Conservation (phyloP, 2,888 invertebrate genomes). For the Phalera bucephala region DNA sequence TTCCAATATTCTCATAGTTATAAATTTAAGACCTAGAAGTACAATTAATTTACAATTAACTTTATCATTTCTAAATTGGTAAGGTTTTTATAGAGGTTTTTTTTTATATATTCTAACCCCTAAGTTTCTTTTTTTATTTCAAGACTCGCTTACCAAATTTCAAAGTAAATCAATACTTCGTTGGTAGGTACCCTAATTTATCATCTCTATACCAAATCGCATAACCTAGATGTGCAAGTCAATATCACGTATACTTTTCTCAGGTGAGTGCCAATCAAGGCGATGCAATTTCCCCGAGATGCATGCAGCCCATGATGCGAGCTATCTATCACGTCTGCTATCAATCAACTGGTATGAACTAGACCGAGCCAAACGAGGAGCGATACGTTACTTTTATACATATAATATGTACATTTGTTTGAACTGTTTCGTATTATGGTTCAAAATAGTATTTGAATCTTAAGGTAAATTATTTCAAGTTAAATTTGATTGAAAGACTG, state of each 20-base stretch:
- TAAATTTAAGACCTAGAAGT: no score
- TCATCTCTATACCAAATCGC: slow-evolving; percentile 7
- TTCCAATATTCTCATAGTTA: no score
- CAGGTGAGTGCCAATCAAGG: slow-evolving; percentile 46
- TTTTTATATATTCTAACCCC: no score
- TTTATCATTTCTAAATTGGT: no score
- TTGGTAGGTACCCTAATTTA: slow-evolving; percentile 7
- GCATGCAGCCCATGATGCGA: slow-evolving; percentile 36
- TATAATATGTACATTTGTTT: slow-evolving; percentile 2
- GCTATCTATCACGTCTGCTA: slow-evolving; percentile 38
- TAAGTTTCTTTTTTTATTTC: no score
- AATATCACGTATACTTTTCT: slow-evolving; percentile 24
- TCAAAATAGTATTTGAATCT: no score
- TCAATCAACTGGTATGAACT: slow-evolving; percentile 40
- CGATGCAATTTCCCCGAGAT: slow-evolving; percentile 40
- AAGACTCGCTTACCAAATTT: no score
- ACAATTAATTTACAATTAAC: no score
- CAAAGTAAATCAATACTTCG: no score
- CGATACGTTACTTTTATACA: not conserved
- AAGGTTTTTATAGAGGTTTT: no score
- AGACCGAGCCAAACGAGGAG: slow-evolving; percentile 18
- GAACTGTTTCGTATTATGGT: not conserved
- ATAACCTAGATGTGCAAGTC: slow-evolving; percentile 16
- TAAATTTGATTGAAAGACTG: no score
- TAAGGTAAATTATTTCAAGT: no score